Base-by-base conservation (phyloP, 2,113 vertebrate genomes). In the Pteruthius melanotis region DNA sequence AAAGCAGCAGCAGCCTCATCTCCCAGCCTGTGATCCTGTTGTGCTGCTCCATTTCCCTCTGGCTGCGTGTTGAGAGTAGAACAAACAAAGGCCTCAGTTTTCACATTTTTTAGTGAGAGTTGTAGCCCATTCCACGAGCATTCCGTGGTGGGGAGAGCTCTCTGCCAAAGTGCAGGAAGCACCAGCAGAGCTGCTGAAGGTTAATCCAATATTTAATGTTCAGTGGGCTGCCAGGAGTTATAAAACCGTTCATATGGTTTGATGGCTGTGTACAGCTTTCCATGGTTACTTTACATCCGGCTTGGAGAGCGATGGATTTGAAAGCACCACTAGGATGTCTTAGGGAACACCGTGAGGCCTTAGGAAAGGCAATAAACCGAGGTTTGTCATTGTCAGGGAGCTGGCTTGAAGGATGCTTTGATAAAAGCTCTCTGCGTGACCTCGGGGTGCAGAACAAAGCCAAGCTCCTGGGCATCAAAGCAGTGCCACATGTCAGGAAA, bases 131-230 rank as follows among this genome's bases (percentile, higher is more conserved):
- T 82, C 83, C 1, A 1, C 0, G 1, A 66, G 72, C 1, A 1
- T 75, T 23, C 1, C 1, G 3, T 26, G 15, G 83, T 11, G 65
- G 78, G 40, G 77, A 89, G 83, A 87, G 31, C 47, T 75, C 4
- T 12, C 83, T 96, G 93, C 94, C 74, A 64, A 84, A 95, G 87
- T 19, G 53, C 89, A 93, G 95, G 94, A 91, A 96, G 89, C 93
- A 68, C 89, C 93, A 94, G 83, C 81, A 87, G 94, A 94, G 93
- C 77, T 93, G 91, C 85, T 91, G 93, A 94, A 94, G 83, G 94
- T 93, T 94, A 96, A 93, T 94, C 89, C 93, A 87, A 72, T 91
- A 85, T 93, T 94, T 89, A 87, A 72, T 9, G 21, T 97, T 91
- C 93, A 57, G 65, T 75, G 89, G 49, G 74, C 61, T 95, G 94